phyloP scores from a whole-genome alignment of 2,797 vertebrate genomes.

The Lindbergichthys nudifrons region DNA sequence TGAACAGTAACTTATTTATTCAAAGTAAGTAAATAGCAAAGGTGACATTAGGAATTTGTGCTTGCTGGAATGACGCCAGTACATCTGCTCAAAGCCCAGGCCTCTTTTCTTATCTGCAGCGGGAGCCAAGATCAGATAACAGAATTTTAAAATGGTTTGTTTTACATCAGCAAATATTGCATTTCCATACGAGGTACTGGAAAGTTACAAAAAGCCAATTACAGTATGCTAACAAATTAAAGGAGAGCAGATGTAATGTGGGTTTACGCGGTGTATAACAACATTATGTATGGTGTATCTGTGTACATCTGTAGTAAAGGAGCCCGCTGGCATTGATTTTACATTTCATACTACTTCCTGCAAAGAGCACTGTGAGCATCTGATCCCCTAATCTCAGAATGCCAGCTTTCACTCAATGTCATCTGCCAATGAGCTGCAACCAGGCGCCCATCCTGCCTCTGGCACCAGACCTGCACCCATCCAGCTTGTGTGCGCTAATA shows the following conservation, averaged over 20 bases:
- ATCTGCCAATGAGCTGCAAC: conserved; percentile 85
- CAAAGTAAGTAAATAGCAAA: conserved; percentile 56
- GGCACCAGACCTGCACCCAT: conserved; percentile 81
- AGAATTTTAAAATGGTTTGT: conserved; percentile 45
- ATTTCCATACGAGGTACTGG: conserved; percentile 36
- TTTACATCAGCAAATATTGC: conserved; percentile 64
- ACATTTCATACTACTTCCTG: conserved; percentile 79
- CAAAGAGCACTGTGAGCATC: conserved; percentile 73
- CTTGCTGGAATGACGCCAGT: conserved; percentile 56
- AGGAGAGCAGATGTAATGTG: conserved; percentile 34
- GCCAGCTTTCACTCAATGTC: conserved; percentile 85
- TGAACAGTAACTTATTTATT: conserved; percentile 56
- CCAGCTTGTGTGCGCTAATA: conserved; percentile 77
- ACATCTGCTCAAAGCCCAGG: conserved; percentile 49
- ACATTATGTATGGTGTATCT: conserved; percentile 57
- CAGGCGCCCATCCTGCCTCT: conserved; percentile 82
- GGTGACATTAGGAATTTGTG: conserved; percentile 59
- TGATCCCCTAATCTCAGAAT: conserved; percentile 84
- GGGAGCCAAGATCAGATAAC: conserved; percentile 48
- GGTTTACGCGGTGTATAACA: conserved; percentile 52
- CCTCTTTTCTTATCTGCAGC: conserved; percentile 49
- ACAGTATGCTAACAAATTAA: conserved; percentile 24
- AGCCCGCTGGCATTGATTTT: conserved; percentile 75
- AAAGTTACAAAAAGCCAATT: conserved; percentile 38
- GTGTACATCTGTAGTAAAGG: conserved; percentile 70